phyloP scores from a whole-genome alignment of 2,888 invertebrate genomes.

The Pomacea canaliculata region DNA sequence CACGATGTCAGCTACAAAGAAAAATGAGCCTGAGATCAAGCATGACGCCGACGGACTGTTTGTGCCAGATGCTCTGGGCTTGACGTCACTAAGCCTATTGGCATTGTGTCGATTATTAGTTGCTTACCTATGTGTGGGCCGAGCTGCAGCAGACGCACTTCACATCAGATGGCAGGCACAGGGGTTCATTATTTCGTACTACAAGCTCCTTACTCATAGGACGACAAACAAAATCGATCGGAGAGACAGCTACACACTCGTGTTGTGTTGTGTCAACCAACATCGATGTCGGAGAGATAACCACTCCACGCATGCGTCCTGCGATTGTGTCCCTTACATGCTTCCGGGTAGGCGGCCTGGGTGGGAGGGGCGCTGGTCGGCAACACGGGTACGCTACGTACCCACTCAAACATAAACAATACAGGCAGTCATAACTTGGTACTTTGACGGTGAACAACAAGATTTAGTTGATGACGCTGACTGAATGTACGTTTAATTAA shows the following conservation, averaged over 20 bases:
- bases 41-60: no score
- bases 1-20: no score
- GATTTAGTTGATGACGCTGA: no score
- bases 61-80: background rate
- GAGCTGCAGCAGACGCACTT: background rate
- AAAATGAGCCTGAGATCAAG: no score
- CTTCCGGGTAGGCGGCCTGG: slow-evolving; percentile 6
- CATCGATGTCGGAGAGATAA: slow-evolving; percentile 4
- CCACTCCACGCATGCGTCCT: slow-evolving; percentile 21
- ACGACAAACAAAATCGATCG: slow-evolving; percentile 7
- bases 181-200: slow-evolving; percentile 5
- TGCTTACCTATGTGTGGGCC: slow-evolving; percentile 5
- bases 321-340: slow-evolving; percentile 1
- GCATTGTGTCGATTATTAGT: background rate
- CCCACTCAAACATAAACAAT: no score
- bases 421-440: no score
- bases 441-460: no score
- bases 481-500: no score
- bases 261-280: slow-evolving; percentile 9
- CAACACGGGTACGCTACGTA: no score
- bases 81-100: background rate
- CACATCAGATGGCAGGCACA: background rate
- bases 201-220: background rate
- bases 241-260: slow-evolving; percentile 1
- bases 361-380: no score